Base-by-base conservation (phyloP, 2,113 vertebrate species). In the Leptosomus discolor region DNA sequence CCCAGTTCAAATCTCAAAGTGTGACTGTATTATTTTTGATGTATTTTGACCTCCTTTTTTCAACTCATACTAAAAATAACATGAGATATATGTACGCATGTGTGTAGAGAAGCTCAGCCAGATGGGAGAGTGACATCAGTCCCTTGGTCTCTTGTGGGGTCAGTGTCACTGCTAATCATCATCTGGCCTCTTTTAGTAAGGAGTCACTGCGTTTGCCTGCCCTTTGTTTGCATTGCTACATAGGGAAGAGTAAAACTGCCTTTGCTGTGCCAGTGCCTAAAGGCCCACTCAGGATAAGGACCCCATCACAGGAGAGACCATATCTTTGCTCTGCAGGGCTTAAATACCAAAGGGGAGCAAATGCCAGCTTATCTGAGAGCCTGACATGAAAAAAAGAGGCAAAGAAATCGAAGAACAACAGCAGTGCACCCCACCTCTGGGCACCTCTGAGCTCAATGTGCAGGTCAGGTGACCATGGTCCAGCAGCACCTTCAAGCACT, bases 71-170 rank as follows among this genome's bases (percentile, higher is more conserved):
- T 57, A 70, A 85, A 89, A 65, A 58, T 80, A 50, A 17, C 5
- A 5, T 9, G 12, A 57, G 7, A 22, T 56, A 18, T 36, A 34
- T 5, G 20, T 32, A 24, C 2, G 0, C 2, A 32, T 14, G 8
- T 48, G 9, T 64, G 12, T 26, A 61, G 16, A 94, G 68, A 54
- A 84, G 6, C n/a, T 87, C 64, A 48, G 46, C 6, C 56, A 56
- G 19, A 12, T 22, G 12, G 51, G 9, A 91, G 23, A 61, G 14
- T 60, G 10, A 13, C 64, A 70, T 54, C 29, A 54, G 53, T 58
- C 23, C 18, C 32, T 43, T 50, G 11, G 41, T 77, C 8, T 37
- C 19, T 64, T 7, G 2, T 32, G 54, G 50, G 15, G 4, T 41
- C 5, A 60, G 9, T 15, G n/a, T 70, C 60, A 67, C 41, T 77